Conservation (phyloP, 2,888 invertebrate species). For the Phyllotreta striolata region DNA sequence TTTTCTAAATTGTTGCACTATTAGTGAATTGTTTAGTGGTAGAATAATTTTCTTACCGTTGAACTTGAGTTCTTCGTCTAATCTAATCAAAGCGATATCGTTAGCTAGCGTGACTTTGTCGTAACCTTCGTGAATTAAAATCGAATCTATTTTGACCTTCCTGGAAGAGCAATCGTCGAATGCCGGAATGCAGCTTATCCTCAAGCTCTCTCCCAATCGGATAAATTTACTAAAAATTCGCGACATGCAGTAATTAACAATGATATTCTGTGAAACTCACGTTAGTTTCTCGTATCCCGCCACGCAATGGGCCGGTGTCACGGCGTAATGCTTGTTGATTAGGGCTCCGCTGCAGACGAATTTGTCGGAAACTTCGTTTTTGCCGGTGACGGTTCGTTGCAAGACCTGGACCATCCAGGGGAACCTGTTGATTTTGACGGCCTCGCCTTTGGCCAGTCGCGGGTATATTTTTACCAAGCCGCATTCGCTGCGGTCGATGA, state of each 20-base stretch:
- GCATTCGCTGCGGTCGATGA: too few species aligned
- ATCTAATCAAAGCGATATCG: constrained; percentile 57
- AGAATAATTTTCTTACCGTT: constrained; percentile 33
- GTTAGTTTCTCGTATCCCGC: constrained; percentile 15
- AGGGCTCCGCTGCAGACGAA: constrained; percentile 58
- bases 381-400: background rate
- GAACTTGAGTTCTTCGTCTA: constrained; percentile 20
- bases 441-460: constrained; percentile 56
- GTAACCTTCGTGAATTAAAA: constrained; percentile 33
- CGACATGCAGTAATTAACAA: background rate
- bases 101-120: constrained; percentile 42
- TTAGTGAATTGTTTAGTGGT: too few species aligned
- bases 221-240: constrained; percentile 45
- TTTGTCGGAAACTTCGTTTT: constrained; percentile 1
- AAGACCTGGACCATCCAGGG: constrained; percentile 70
- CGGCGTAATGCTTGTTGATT: constrained; percentile 56
- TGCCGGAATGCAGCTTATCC: background rate
- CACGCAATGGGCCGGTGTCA: constrained; percentile 62
- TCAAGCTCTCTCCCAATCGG: constrained; percentile 52
- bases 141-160: constrained; percentile 41
- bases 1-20: constrained; percentile 58
- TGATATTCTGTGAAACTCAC: constrained; percentile 21
- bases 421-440: constrained; percentile 68
- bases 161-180: background rate
- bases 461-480: too few species aligned